phyloP scores from a whole-genome alignment of 2,113 vertebrate species.

The Peucedramus taeniatus region DNA sequence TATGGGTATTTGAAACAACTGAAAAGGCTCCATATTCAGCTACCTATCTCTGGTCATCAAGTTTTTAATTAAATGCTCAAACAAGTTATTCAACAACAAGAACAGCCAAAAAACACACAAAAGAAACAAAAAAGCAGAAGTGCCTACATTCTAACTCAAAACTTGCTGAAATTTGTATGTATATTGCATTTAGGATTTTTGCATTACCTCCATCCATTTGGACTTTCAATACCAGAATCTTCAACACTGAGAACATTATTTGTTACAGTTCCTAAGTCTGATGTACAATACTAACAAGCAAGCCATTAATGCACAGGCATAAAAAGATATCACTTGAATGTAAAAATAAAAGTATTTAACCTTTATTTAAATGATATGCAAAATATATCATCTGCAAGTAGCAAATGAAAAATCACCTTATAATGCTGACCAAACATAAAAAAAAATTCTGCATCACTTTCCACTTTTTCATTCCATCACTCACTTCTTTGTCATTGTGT shows the following conservation, averaged over 20 bases:
- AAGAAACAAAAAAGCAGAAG: not conserved
- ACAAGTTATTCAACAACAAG: not conserved
- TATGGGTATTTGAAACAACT: not conserved
- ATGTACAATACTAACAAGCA: not conserved
- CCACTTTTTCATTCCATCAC: not conserved
- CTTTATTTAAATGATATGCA: not conserved
- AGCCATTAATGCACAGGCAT: fast-evolving
- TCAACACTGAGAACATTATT: not conserved
- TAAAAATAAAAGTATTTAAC: not conserved
- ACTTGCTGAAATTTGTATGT: not conserved
- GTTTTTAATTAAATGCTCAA: not conserved
- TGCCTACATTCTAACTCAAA: not conserved
- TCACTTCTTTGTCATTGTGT: not conserved
- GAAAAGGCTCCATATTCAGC: not conserved
- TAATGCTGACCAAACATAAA: not conserved
- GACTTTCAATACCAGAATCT: not conserved
- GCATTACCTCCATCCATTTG: not conserved
- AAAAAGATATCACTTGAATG: not conserved
- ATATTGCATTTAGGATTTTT: not conserved
- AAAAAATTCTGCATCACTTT: not conserved
- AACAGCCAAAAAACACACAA: not conserved
- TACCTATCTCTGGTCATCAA: not conserved
- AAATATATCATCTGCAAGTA: not conserved
- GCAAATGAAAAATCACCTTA: not conserved
- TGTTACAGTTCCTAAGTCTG: not conserved